Conservation (phyloP, 2,888 invertebrate genomes). For the Mylabris sibirica region DNA sequence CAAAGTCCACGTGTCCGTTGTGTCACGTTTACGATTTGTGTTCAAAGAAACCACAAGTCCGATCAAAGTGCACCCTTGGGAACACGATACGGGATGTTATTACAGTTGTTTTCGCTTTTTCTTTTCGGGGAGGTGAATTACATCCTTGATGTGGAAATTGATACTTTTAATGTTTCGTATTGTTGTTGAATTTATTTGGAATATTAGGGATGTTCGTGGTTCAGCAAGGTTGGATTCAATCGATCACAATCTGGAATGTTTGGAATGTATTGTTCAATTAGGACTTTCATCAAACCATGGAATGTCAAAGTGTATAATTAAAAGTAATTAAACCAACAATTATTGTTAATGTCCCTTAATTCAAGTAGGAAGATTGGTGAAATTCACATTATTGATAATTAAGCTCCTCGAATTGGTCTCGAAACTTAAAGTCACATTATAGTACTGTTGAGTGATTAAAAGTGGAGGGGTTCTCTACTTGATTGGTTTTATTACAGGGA, state of each 20-base stretch:
- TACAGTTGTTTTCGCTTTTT: constrained; percentile 57
- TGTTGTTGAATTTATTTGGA: constrained; percentile 12
- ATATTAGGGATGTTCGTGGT: constrained; percentile 22
- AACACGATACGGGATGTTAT: constrained; percentile 58
- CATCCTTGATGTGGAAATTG: constrained; percentile 41
- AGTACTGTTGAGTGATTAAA: constrained; percentile 47
- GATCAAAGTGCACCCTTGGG: constrained; percentile 56
- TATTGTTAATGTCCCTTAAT: constrained; percentile 23
- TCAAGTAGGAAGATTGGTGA: constrained; percentile 19
- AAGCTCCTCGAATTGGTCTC: constrained; percentile 25
- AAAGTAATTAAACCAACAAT: constrained; percentile 37
- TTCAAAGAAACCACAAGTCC: constrained; percentile 52
- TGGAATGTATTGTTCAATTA: constrained; percentile 22
- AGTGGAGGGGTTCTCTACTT: constrained; percentile 34
- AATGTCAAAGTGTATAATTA: constrained; percentile 27
- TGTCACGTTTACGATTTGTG: constrained; percentile 61
- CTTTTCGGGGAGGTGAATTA: constrained; percentile 49
- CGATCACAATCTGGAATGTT: constrained; percentile 17
- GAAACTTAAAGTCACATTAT: constrained; percentile 37
- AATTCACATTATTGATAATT: constrained; percentile 39
- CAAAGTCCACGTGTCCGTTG: constrained; percentile 55
- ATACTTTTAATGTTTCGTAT: neutral
- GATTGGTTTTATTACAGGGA: constrained; percentile 51
- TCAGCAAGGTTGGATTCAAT: constrained; percentile 3
- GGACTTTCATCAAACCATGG: constrained; percentile 15